A percentile compares a stretch with the other conserved stretches of the same genome.
phyloP scores from a whole-genome alignment of 1,140 invertebrate genomes.

The Cotesia chilonis region DNA sequence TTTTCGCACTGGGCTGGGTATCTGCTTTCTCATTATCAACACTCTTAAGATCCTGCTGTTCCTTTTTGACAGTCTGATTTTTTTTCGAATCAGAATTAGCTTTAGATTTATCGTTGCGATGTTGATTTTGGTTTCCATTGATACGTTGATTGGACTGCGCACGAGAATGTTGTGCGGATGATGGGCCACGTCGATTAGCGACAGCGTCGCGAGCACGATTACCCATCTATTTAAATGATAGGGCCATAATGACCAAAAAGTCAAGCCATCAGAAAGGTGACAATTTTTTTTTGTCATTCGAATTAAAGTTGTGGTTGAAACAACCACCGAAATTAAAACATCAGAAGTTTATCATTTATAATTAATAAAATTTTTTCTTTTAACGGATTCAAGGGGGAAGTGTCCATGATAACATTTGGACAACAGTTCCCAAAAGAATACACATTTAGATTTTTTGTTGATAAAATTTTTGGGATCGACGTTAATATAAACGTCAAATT shows the following conservation, averaged over 20 bases:
- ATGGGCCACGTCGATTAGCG: conserved; percentile 64
- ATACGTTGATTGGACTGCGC: conserved; percentile 63
- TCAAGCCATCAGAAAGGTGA: conserved; percentile 37
- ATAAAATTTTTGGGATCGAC: no score
- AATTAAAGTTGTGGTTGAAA: conserved; percentile 44
- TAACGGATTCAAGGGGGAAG: background rate
- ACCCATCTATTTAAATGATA: conserved; percentile 62
- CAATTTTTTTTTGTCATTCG: conserved; percentile 26
- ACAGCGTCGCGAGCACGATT: conserved; percentile 65
- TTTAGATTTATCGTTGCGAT: conserved; percentile 68
- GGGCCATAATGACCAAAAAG: conserved; percentile 52
- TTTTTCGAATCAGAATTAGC: conserved; percentile 65
- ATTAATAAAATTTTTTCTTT: conserved; percentile 14
- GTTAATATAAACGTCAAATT: no score
- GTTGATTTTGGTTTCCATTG: conserved; percentile 66
- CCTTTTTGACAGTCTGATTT: conserved; percentile 66
- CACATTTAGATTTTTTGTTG: no score
- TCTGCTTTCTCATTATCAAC: conserved; percentile 66
- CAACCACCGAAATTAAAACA: conserved; percentile 42
- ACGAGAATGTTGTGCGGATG: conserved; percentile 63
- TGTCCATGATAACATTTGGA: conserved; percentile 5
- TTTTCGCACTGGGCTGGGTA: conserved; percentile 59
- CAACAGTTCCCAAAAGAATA: background rate
- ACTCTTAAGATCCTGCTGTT: conserved; percentile 64
- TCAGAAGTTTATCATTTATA: conserved; percentile 16